These are phyloP conservation scores for Fukomys damarensis DNA, from an alignment of 2,113 vertebrate genomes.

Conservation along the genomic window DNA sequence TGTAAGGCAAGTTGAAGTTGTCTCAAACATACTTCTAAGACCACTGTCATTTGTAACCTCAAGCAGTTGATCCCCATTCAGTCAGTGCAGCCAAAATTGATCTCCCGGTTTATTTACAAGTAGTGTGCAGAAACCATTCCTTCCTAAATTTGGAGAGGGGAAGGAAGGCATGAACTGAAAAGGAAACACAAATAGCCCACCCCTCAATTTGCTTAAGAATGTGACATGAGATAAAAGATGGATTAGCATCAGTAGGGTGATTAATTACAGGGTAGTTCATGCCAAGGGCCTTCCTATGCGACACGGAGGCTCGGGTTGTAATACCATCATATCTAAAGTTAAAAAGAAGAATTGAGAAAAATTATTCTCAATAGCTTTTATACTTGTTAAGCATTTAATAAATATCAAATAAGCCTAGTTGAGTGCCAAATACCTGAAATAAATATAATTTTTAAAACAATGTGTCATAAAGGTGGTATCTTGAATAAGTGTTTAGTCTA, in stretches of 20 bases:
- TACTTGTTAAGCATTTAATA: not conserved
- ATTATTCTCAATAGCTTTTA: not conserved
- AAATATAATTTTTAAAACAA: not conserved
- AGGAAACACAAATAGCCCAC: not conserved
- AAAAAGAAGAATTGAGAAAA: not conserved
- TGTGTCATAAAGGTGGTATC: not conserved
- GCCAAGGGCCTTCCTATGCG: not conserved
- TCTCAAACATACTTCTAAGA: not conserved
- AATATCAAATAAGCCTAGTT: not conserved
- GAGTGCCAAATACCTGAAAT: not conserved
- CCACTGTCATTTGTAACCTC: not conserved
- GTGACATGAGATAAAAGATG: not conserved
- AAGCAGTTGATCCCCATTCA: not conserved
- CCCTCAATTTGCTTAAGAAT: not conserved
- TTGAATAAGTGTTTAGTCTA: not conserved
- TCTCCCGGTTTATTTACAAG: not conserved
- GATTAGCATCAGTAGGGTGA: not conserved
- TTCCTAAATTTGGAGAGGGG: not conserved
- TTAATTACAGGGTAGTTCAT: not conserved
- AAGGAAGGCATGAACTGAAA: not conserved
- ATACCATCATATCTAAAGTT: not conserved
- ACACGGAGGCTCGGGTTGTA: not conserved
- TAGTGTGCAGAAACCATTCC: not conserved
- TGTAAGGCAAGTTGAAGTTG: not conserved
- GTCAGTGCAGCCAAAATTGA: not conserved